Evolutionary conservation across 64 coral and sea anemone genomes (phyloP).

Genomic region (Pocillopora verrucosa): DNA sequence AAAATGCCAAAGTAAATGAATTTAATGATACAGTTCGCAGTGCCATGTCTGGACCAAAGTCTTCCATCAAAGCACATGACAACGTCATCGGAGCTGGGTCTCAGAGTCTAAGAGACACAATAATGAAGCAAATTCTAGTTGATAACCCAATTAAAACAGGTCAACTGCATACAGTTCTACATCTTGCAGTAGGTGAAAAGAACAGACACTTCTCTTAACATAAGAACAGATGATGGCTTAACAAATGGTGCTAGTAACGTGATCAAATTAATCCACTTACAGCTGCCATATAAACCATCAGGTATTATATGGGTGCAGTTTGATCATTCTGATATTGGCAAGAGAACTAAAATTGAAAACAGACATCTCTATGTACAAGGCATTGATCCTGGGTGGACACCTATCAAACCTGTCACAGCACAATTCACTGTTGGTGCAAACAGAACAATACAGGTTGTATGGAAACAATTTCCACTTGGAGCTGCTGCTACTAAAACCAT

Average conservation of each 20-base stretch:
- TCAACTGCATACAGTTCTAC: too few species aligned
- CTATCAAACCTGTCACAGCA: neutral
- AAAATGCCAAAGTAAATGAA: conserved; percentile 10
- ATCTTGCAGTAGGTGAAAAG: too few species aligned
- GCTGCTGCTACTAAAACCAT: neutral
- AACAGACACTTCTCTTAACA: too few species aligned
- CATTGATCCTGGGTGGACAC: conserved; percentile 20
- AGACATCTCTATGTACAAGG: neutral
- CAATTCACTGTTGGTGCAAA: neutral
- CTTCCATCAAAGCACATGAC: too few species aligned
- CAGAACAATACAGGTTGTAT: neutral
- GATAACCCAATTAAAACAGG: too few species aligned
- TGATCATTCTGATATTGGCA: neutral
- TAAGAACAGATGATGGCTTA: conserved; percentile 1
- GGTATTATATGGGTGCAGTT: neutral
- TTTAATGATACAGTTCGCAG: too few species aligned
- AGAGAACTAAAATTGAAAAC: neutral
- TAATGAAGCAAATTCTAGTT: too few species aligned
- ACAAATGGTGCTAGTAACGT: neutral
- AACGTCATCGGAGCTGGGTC: too few species aligned
- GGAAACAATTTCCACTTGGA: neutral
- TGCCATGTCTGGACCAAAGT: too few species aligned
- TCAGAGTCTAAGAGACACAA: too few species aligned
- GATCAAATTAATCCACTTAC: neutral
- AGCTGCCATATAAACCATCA: neutral